Percentiles rank a stretch among this genome's conserved stretches.
phyloP scores from a whole-genome alignment of 2,797 vertebrate genomes.

The Sebastes nivosus region DNA sequence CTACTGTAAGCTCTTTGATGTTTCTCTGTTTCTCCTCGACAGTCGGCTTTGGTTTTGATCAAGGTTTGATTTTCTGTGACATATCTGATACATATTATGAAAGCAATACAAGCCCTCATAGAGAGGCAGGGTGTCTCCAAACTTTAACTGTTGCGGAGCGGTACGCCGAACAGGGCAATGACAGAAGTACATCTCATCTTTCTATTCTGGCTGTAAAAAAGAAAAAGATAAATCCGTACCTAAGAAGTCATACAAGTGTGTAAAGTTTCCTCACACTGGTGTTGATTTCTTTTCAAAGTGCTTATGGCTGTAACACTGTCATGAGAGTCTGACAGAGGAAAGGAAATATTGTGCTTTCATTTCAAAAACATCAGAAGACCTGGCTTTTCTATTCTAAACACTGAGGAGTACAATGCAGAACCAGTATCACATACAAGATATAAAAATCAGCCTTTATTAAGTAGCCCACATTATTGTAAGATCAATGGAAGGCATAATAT shows the following conservation, averaged over 20 bases:
- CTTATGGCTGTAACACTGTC: constrained; percentile 49
- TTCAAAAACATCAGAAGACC: constrained; percentile 45
- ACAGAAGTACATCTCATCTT: constrained; percentile 43
- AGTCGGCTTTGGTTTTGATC: constrained; percentile 82
- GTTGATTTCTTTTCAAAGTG: constrained; percentile 72
- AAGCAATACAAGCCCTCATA: constrained; percentile 76
- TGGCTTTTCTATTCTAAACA: constrained; percentile 36
- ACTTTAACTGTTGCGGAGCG: constrained; percentile 59
- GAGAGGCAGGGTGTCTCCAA: constrained; percentile 61
- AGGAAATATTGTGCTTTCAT: constrained; percentile 53
- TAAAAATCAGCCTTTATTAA: background rate
- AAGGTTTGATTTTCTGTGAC: constrained; percentile 80
- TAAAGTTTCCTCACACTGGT: constrained; percentile 67
- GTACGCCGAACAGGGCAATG: constrained; percentile 49
- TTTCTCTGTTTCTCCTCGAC: constrained; percentile 73
- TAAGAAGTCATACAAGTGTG: constrained; percentile 60
- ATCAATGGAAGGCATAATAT: background rate
- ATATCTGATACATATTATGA: constrained; percentile 79
- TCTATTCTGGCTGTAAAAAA: constrained; percentile 18
- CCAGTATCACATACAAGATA: background rate
- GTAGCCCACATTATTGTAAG: background rate
- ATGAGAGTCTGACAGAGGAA: constrained; percentile 70
- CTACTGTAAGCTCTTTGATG: constrained; percentile 78
- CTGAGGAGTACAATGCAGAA: constrained; percentile 17
- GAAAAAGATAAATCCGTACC: constrained; percentile 7